Evolutionary conservation across 1,140 invertebrate genomes (phyloP).

Genomic region (Hyphantria cunea): DNA sequence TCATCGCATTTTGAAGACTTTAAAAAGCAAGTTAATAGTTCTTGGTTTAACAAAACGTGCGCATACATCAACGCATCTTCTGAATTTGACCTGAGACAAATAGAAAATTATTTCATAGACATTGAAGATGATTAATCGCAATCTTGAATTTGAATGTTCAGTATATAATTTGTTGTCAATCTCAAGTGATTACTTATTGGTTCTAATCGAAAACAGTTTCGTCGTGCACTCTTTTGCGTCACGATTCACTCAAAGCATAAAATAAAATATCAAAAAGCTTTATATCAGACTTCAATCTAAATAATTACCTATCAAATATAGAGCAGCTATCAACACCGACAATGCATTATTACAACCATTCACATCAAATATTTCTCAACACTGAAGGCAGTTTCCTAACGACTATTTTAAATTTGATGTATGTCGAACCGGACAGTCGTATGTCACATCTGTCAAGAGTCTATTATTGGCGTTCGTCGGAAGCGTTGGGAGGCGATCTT

Average conservation of each 20-base stretch:
- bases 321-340: background rate
- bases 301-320: background rate
- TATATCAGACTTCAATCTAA: background rate
- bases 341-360: background rate
- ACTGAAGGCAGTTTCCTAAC: background rate
- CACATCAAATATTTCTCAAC: background rate
- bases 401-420: background rate
- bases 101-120: too few relatives aligned
- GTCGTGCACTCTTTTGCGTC: too few relatives aligned
- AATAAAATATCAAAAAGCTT: background rate
- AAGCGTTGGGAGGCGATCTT: constrained; percentile 60
- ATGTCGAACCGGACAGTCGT: constrained; percentile 30
- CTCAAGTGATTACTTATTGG: too few relatives aligned
- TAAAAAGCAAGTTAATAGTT: too few relatives aligned
- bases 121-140: too few relatives aligned
- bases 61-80: too few relatives aligned
- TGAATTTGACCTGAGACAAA: too few relatives aligned
- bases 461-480: constrained; percentile 67
- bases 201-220: too few relatives aligned
- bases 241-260: background rate
- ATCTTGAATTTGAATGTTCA: too few relatives aligned
- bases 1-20: too few relatives aligned
- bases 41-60: too few relatives aligned
- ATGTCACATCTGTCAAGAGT: constrained; percentile 50
- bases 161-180: too few relatives aligned